Evolutionary conservation across 2,888 invertebrate species (phyloP).

Genomic region (Teleiodes luculella): DNA sequence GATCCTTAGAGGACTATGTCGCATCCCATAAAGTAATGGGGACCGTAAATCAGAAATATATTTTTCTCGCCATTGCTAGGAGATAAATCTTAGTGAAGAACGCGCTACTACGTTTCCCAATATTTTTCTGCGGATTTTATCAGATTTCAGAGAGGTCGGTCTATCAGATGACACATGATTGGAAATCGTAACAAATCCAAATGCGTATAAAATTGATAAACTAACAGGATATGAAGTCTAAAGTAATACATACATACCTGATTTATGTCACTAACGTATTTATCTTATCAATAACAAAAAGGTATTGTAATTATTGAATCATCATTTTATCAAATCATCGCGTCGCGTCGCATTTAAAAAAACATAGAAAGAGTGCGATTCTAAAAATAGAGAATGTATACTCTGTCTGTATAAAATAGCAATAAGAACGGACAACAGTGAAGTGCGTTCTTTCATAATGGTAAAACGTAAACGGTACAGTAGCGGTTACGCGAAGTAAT

Average conservation of each 20-base stretch:
- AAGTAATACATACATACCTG: not conserved
- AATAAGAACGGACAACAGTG: not conserved
- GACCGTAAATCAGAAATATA: not conserved
- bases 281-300: no score
- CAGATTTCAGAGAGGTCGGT: not conserved
- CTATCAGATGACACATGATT: not conserved
- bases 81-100: not conserved
- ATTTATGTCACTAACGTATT: no score
- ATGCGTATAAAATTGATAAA: no score
- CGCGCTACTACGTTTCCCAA: not conserved
- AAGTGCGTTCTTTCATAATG: not conserved
- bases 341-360: not conserved
- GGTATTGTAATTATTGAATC: not conserved
- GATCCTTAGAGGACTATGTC: no score
- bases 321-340: not conserved
- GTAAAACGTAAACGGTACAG: not conserved
- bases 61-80: not conserved
- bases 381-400: not conserved
- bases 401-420: not conserved
- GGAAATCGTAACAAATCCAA: not conserved
- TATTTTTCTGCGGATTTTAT: not conserved
- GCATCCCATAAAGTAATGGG: not conserved
- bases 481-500: slow-evolving; percentile 5
- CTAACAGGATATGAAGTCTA: not conserved
- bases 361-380: not conserved